Base-by-base conservation (phyloP, 2,113 vertebrate species). In the Ornithorhynchus anatinus region DNA sequence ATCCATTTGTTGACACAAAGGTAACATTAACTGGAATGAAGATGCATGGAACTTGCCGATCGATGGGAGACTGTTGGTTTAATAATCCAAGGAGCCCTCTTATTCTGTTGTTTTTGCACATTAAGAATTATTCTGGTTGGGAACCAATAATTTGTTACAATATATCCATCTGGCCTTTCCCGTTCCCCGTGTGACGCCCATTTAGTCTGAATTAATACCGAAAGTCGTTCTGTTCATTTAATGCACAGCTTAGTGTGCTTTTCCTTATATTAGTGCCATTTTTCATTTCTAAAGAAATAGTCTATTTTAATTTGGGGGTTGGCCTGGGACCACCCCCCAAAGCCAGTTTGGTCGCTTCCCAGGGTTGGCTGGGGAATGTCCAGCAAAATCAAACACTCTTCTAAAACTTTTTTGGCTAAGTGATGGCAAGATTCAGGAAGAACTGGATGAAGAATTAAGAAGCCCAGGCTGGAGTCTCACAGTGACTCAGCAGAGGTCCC, bases 81-180 rank as follows among this genome's bases (percentile, higher is more conserved):
- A n/a, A 37, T 68, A 44, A 40, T 75, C 69, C 54, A 48, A 40
- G 60, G 75, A 66, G 77, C 77, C 81, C 81, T 63, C 81, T 64
- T 69, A 57, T 51, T 68, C 44, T 38, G 42, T 56, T 5, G 15
- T 19, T 40, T 2, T 29, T 7, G 32, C 69, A 65, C 80, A 76
- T 73, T 75, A 87, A 78, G 80, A 87, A 82, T 87, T 82, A 83
- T 66, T 59, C 70, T 51, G 69, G 54, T 56, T 22, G 6, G 3
- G 68, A 69, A 50, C 75, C 51, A 69, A 44, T 17, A 63, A 77
- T 72, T 59, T 68, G 72, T 67, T 70, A 69, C 47, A 72, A 69
- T 73, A n/a, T n/a, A 77, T 38, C 67, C 75, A 73, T 63, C 16
- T 17, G 2, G 2, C 10, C 6, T 65, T 56, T 27, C 51, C 50